A percentile compares a stretch with the other conserved stretches of the same genome.
Evolutionary conservation across 2,113 vertebrate genomes (phyloP).

Genomic region (Protobothrops mucrosquamatus): DNA sequence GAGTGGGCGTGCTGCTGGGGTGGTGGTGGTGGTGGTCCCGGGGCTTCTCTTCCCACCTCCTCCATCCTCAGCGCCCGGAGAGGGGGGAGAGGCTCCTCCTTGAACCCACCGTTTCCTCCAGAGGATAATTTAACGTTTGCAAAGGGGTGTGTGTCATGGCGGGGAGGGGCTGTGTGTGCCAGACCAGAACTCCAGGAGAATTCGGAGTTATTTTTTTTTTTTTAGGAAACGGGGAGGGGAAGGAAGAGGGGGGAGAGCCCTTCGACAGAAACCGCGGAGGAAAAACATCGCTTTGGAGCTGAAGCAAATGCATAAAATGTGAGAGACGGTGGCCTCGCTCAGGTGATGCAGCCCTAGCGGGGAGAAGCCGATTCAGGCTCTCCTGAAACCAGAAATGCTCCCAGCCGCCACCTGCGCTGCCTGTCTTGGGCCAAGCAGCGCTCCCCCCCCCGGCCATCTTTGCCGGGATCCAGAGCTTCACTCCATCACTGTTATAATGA

Average conservation of each 20-base stretch:
- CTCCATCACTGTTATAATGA: not conserved
- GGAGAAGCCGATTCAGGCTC: not conserved
- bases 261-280: not conserved
- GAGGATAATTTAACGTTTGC: not conserved
- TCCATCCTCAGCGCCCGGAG: not conserved
- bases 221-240: not conserved
- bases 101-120: not conserved
- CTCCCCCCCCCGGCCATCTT: not conserved
- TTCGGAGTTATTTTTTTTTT: too few species aligned
- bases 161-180: not conserved
- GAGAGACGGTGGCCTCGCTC: not conserved
- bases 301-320: not conserved
- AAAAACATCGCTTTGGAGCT: not conserved
- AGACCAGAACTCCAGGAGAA: not conserved
- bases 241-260: not conserved
- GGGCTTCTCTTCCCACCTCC: not conserved
- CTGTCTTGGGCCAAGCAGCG: not conserved
- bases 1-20: not conserved
- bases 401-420: not conserved
- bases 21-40: not conserved
- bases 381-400: not conserved
- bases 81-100: not conserved
- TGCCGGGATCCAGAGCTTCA: not conserved
- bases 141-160: not conserved
- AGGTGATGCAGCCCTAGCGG: not conserved